These are phyloP conservation scores for Trinorchestia longiramus DNA, from an alignment of 1,140 invertebrate genomes.

Conservation along the genomic window DNA sequence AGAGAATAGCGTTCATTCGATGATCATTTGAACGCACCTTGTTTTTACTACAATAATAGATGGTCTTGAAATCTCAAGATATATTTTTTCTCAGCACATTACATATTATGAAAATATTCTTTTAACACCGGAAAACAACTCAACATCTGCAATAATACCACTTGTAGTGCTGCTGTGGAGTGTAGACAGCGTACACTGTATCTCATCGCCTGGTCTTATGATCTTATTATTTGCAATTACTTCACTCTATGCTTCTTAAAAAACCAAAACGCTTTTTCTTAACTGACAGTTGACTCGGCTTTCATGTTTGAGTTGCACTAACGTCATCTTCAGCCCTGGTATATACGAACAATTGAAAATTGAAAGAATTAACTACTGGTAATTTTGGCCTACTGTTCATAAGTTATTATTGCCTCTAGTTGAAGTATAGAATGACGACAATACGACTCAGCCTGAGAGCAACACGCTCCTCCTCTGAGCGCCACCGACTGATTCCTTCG, in stretches of 20 bases:
- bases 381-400: not conserved
- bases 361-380: not conserved
- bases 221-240: not conserved
- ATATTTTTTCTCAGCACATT: not conserved
- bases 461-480: not conserved
- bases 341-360: not conserved
- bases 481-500: not conserved
- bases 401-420: not conserved
- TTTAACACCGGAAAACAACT: not conserved
- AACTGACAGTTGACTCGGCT: not conserved
- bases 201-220: not conserved
- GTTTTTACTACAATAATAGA: not conserved
- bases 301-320: not conserved
- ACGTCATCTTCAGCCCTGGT: not conserved
- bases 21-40: not conserved
- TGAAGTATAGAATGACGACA: not conserved
- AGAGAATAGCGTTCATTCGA: not conserved
- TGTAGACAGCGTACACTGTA: not conserved
- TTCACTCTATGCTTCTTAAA: not conserved
- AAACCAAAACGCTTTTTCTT: not conserved
- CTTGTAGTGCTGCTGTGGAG: not conserved
- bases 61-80: not conserved
- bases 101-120: not conserved
- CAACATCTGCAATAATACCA: not conserved
- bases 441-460: not conserved